phyloP scores from a whole-genome alignment of 2,888 invertebrate genomes.

The Xestia ashworthii region DNA sequence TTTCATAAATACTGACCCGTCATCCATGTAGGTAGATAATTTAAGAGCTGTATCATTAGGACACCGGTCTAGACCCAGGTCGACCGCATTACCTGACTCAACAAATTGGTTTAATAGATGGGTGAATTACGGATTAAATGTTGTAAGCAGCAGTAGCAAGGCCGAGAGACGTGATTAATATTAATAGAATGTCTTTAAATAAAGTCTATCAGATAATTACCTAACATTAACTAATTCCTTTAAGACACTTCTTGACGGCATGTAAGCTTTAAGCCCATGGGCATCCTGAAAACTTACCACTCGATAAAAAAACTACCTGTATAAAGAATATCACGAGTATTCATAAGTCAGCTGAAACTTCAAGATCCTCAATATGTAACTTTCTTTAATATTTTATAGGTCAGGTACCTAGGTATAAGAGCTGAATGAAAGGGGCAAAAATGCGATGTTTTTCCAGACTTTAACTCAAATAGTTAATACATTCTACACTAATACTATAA shows the following conservation, averaged over 20 bases:
- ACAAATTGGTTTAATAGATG: constrained; percentile 15
- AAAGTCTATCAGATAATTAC: background rate
- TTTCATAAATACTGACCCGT: constrained; percentile 20
- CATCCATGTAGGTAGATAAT: constrained; percentile 23
- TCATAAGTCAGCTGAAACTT: background rate
- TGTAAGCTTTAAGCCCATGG: too few species aligned
- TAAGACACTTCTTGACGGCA: too few species aligned
- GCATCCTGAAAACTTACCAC: too few species aligned
- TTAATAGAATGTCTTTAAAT: background rate
- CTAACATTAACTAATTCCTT: background rate
- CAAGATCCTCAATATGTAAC: background rate
- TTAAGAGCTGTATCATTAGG: constrained; percentile 35
- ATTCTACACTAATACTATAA: too few species aligned
- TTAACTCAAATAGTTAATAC: too few species aligned
- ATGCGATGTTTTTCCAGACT: too few species aligned
- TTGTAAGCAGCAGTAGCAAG: background rate
- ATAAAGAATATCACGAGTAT: background rate
- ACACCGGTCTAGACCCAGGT: constrained; percentile 18
- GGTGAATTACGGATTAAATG: constrained; percentile 4
- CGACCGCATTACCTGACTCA: constrained; percentile 5
- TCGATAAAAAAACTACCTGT: background rate
- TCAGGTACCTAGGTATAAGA: too few species aligned
- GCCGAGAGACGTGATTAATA: background rate
- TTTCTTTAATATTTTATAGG: too few species aligned
- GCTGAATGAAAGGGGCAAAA: too few species aligned